Base-by-base conservation (phyloP, 2,797 vertebrate species). In the Gymnocypris eckloni region DNA sequence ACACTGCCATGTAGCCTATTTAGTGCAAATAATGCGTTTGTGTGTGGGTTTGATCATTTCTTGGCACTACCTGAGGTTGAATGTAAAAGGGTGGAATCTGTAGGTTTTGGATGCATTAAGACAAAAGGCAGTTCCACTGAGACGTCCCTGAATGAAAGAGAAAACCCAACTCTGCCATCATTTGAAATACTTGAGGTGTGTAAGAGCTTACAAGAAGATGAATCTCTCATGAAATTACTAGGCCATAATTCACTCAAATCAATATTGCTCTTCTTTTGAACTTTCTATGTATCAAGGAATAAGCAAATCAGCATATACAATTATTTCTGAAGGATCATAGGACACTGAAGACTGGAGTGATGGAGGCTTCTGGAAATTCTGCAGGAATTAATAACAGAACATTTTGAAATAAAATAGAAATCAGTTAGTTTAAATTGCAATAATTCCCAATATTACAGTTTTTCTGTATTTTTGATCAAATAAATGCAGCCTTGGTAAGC, bases 101-200 rank as follows among this genome's bases (percentile, higher is more conserved):
- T 92, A 0, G 97, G 97, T 93, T 98, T 97, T 6, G 97, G 97
- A 85, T 98, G 97, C 97, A 98, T 98, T 37, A 98, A 89, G 86
- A 97, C 96, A 87, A 98, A 98, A 28, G 97, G 97, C 83, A 98
- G 94, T 93, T 98, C 97, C 90, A 98, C 97, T 0, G 97, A 95
- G 59, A 98, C 97, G 2, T 98, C 97, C 82, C 97, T 97, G 93
- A 18, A 86, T 79, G 71, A 88, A 22, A 76, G 22, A 54, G 73
- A 72, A 79, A 39, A 77, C 70, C 12, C 25, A 71, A 61, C 28
- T 43, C 13, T 48, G 11, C 56, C 22, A 50, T 56, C 15, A 52
- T 54, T 70, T 71, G 56, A 73, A 82, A 66, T 52, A 66, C 16
- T 41, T 66, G 20, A 80, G 25, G 4, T 11, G 39, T 33, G 64